Conservation (phyloP, 2,888 invertebrate genomes). For the Tachina lurida region DNA sequence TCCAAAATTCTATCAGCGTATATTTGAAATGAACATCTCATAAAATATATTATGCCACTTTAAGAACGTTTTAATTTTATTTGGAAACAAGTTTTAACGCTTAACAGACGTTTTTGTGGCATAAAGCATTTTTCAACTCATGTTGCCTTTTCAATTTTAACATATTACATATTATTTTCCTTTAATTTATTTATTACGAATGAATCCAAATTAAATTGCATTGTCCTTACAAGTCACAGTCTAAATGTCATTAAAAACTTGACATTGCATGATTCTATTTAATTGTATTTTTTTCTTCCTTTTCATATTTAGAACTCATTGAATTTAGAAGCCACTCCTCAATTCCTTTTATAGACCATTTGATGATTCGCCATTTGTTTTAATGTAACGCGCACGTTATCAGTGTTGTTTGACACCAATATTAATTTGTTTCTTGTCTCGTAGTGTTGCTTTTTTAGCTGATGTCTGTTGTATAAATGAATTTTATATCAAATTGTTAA, state of each 20-base stretch:
- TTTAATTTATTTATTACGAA: conserved; percentile 48
- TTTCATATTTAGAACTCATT: conserved; percentile 4
- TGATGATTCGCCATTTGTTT: conserved; percentile 75
- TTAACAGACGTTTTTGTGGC: no score
- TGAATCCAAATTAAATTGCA: conserved; percentile 62
- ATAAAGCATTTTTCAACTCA: neutral
- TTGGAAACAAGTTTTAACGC: no score
- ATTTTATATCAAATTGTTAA: conserved; percentile 28
- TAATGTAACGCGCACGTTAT: conserved; percentile 75
- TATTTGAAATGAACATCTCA: no score
- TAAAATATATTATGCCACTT: no score
- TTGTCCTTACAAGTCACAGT: conserved; percentile 59
- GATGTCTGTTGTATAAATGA: conserved; percentile 21
- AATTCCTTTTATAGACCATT: conserved; percentile 60
- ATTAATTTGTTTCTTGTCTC: conserved; percentile 73
- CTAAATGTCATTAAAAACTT: conserved; percentile 60
- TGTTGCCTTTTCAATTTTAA: neutral
- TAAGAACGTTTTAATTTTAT: no score
- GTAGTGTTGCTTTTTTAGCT: conserved; percentile 19
- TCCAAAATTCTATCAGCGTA: no score
- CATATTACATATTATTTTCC: conserved; percentile 3
- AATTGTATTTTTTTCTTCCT: conserved; percentile 27
- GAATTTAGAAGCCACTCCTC: conserved; percentile 74
- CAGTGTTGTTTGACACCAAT: conserved; percentile 79
- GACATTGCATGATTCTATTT: conserved; percentile 52